These are phyloP conservation scores for Uropsilus gracilis DNA, from an alignment of 2,113 vertebrate genomes.

Conservation along the genomic window DNA sequence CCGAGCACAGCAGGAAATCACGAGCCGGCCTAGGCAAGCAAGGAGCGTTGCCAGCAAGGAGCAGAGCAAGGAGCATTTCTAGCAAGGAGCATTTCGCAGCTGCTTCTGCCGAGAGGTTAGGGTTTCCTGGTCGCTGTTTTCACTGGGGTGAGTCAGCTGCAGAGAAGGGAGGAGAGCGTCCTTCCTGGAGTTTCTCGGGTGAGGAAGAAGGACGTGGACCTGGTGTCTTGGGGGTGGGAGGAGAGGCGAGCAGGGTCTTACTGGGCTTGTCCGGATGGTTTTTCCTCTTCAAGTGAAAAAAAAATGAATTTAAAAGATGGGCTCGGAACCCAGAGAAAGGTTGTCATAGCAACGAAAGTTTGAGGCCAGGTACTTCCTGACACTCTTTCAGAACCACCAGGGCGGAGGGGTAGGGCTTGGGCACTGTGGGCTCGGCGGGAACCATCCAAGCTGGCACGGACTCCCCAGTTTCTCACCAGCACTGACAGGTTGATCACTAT, in stretches of 20 bases:
- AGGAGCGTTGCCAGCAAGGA: no score
- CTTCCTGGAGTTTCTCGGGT: background rate
- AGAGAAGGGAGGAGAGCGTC: background rate
- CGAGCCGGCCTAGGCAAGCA: background rate
- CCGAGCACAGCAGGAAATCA: constrained; percentile 13
- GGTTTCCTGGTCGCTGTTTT: background rate
- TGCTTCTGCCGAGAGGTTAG: background rate
- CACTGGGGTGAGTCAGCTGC: background rate
- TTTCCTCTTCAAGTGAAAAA: constrained; percentile 1
- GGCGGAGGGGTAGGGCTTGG: background rate
- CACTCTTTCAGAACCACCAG: background rate
- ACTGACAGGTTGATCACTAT: constrained; percentile 47
- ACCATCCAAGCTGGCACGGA: background rate
- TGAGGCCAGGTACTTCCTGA: constrained; percentile 60
- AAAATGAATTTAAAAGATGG: constrained; percentile 43
- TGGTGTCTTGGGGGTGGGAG: background rate
- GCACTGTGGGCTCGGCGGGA: background rate
- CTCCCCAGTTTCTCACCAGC: constrained; percentile 6
- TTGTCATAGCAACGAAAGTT: constrained; percentile 78
- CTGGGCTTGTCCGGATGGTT: background rate
- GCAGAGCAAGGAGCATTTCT: no score
- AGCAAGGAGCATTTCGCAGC: constrained; percentile 1
- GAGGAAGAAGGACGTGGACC: background rate
- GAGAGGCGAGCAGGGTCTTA: background rate
- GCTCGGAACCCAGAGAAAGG: constrained; percentile 59